Evolutionary conservation across 2,797 vertebrate species (phyloP).

Genomic region (Botia kubotai): DNA sequence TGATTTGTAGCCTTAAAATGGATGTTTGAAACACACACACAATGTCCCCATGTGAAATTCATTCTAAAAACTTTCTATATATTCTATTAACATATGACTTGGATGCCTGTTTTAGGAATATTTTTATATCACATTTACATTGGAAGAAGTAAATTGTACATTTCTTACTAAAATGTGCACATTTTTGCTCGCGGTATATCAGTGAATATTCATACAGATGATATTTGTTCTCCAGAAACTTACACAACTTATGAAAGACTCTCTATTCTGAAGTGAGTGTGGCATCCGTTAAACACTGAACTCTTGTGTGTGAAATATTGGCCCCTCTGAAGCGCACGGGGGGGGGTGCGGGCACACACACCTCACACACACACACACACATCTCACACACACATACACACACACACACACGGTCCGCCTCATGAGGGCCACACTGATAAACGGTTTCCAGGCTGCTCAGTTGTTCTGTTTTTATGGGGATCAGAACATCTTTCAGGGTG

Average conservation of each 20-base stretch:
- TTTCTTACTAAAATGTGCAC: neutral
- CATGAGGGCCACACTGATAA: slow-evolving; percentile 27
- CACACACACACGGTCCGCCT: slow-evolving; percentile 18
- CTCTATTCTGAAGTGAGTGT: slow-evolving; percentile 35
- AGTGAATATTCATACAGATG: slow-evolving; percentile 3
- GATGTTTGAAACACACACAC: no score
- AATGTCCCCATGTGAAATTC: no score
- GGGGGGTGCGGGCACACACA: slow-evolving; percentile 26
- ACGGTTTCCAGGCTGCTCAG: slow-evolving; percentile 45
- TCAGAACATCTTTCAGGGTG: slow-evolving; percentile 37
- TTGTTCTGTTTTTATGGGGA: slow-evolving; percentile 39
- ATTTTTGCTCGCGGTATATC: neutral
- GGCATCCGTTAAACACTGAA: slow-evolving; percentile 52
- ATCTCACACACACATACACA: slow-evolving; percentile 19
- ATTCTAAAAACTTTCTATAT: no score
- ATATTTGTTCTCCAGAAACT: neutral
- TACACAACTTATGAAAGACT: slow-evolving; percentile 41
- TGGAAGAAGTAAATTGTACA: no score
- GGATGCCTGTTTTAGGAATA: no score
- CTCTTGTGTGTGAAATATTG: slow-evolving; percentile 59
- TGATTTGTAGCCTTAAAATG: no score
- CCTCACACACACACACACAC: slow-evolving; percentile 20
- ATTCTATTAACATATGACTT: no score
- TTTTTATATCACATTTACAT: no score
- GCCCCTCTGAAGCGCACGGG: slow-evolving; percentile 48